Base-by-base conservation (phyloP, 53 echinoderm and acorn worm species). In the Pentamera pediparva region DNA sequence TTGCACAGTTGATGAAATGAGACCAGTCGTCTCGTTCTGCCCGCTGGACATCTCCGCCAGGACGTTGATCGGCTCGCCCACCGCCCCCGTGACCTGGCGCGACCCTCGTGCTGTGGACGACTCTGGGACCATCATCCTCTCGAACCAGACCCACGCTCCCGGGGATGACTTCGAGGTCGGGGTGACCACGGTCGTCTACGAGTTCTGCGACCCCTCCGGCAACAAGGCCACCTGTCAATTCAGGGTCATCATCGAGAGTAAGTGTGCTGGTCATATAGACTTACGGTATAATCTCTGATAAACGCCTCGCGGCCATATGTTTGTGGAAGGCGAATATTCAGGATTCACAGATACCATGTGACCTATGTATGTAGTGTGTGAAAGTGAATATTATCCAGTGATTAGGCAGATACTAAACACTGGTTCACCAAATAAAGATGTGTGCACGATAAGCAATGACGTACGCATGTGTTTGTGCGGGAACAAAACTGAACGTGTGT, bases 161-260 rank as follows among this genome's bases (percentile, higher is more conserved):
- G 84, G 89, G 35, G 81, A 74, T 29, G 1, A 9, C 7, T 89
- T 89, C 34, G 39, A 73, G 29, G 39, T 80, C 13, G 89, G 84
- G 27, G 69, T 49, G 40, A 84, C 84, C 27, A 72, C 72, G 4
- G 84, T 89, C 34, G 15, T 73, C 33, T 89, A 89, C 39, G 56
- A 50, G 11, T 63, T 51, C 19, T 41, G 59, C 17, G 86, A 86
- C 50, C 62, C 74, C 0, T 35, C 62, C 15, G 84, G 84, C 11
- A 70, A 79, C 8, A 72, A 76, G 0, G 59, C 73, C 1, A 50
- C 61, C 33, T 89, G 89, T 56, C 67, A 67, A n/a, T 89, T 89
- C 54, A 62, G 72, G 56, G 73, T 89, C 36, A 84, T 84, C 5
- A 76, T 89, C 24, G 54, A 62, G 76, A 79, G 89, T 89, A 59